A percentile compares a stretch with the other conserved stretches of the same genome.
Evolutionary conservation across 2,113 vertebrate genomes (phyloP).

Genomic region (Garra rufa): DNA sequence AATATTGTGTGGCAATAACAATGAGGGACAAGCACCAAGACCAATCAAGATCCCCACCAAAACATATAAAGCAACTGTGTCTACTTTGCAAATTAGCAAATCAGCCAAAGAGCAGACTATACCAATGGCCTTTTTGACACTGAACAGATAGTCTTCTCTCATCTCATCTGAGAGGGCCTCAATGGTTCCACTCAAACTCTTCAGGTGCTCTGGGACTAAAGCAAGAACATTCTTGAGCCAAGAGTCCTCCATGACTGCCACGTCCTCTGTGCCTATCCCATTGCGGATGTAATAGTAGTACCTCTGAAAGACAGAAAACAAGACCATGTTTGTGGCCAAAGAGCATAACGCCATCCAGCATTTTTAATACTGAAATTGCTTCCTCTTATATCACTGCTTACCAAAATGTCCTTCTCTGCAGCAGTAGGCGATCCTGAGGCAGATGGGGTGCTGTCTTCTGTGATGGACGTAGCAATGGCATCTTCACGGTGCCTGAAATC

Average conservation of each 20-base stretch:
- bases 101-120: slow-evolving; percentile 48
- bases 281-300: slow-evolving; percentile 83
- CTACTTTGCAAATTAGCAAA: neutral
- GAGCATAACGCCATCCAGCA: neutral
- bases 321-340: neutral
- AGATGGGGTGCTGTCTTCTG: slow-evolving; percentile 58
- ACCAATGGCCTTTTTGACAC: slow-evolving; percentile 85
- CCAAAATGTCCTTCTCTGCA: slow-evolving; percentile 75
- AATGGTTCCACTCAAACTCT: slow-evolving; percentile 66
- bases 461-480: slow-evolving; percentile 42
- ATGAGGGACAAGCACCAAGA: neutral
- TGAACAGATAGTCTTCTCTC: slow-evolving; percentile 85
- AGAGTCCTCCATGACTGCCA: slow-evolving; percentile 81
- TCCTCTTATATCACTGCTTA: slow-evolving; percentile 51
- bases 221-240: slow-evolving; percentile 79
- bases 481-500: slow-evolving; percentile 70
- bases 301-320: slow-evolving; percentile 67
- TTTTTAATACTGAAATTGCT: neutral
- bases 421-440: slow-evolving; percentile 50
- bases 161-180: slow-evolving; percentile 79
- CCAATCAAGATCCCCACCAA: neutral
- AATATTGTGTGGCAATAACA: neutral
- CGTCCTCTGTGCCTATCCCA: slow-evolving; percentile 79
- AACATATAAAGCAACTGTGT: neutral
- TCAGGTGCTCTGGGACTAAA: slow-evolving; percentile 79